phyloP scores from a whole-genome alignment of 2,888 invertebrate genomes.

The Patella caerulea region DNA sequence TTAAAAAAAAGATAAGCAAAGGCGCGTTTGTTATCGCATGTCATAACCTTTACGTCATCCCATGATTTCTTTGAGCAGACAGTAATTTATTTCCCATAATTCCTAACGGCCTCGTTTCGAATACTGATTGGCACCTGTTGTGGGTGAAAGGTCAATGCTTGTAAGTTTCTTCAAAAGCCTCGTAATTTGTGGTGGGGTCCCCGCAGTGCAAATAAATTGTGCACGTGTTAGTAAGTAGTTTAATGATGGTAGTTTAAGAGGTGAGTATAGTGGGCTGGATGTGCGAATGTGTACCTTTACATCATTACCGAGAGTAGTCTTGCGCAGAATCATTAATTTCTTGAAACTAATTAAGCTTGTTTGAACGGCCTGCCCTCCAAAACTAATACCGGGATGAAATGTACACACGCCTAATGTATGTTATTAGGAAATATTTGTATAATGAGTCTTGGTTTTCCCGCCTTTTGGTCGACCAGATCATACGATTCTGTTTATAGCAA shows the following conservation, averaged over 20 bases:
- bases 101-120: background rate
- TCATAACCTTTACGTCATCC: too few relatives aligned
- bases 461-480: too few relatives aligned
- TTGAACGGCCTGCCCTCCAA: background rate
- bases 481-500: too few relatives aligned
- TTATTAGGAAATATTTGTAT: too few relatives aligned
- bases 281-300: too few relatives aligned
- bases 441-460: too few relatives aligned
- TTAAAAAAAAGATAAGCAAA: too few relatives aligned
- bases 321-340: constrained; percentile 1
- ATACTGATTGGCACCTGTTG: constrained; percentile 5
- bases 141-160: background rate
- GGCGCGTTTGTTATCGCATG: too few relatives aligned
- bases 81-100: constrained; percentile 8
- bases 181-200: background rate
- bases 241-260: constrained; percentile 7
- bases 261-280: background rate
- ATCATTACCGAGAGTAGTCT: background rate
- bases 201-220: constrained; percentile 4
- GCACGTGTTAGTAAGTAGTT: constrained; percentile 4
- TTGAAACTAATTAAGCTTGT: background rate
- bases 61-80: background rate
- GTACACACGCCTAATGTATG: background rate
- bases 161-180: background rate
- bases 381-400: background rate